These are phyloP conservation scores for Lycorma delicatula DNA, from an alignment of 1,140 invertebrate species.

Conservation along the genomic window DNA sequence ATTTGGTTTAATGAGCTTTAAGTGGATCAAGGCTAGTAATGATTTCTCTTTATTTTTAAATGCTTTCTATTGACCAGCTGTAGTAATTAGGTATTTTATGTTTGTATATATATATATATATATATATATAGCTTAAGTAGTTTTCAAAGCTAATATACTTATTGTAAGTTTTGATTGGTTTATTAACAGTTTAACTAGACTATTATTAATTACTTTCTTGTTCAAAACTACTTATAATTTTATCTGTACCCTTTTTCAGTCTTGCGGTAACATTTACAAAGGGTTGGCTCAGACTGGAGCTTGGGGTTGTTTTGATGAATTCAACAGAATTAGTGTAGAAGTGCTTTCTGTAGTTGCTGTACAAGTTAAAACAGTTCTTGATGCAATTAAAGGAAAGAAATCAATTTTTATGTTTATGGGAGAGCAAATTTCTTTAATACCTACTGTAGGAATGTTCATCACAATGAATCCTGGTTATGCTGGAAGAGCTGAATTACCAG, in stretches of 20 bases:
- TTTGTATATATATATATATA: no score
- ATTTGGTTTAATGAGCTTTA: no score
- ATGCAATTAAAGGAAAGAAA: conserved; percentile 76
- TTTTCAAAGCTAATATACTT: no score
- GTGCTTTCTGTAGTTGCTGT: conserved; percentile 89
- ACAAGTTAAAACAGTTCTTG: conserved; percentile 70
- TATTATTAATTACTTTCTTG: no score
- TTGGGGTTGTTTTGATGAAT: conserved; percentile 94
- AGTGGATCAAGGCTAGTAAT: no score
- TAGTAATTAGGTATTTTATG: no score
- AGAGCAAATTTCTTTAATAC: conserved; percentile 63
- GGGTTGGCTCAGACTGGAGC: conserved; percentile 86
- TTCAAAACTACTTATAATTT: background rate
- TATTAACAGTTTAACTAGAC: no score
- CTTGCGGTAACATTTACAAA: conserved; percentile 86
- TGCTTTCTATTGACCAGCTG: no score
- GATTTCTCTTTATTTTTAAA: background rate
- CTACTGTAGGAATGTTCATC: conserved; percentile 83
- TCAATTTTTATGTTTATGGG: conserved; percentile 75
- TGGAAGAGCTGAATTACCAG: conserved; percentile 74
- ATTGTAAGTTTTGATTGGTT: no score
- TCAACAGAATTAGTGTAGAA: conserved; percentile 88
- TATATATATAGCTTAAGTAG: no score
- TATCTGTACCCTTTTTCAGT: conserved; percentile 39
- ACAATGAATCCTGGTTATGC: conserved; percentile 93